Evolutionary conservation across 2,797 vertebrate genomes (phyloP), one percentile per base, ranked within the genome.

Genomic region (Gadopsis marmoratus): DNA sequence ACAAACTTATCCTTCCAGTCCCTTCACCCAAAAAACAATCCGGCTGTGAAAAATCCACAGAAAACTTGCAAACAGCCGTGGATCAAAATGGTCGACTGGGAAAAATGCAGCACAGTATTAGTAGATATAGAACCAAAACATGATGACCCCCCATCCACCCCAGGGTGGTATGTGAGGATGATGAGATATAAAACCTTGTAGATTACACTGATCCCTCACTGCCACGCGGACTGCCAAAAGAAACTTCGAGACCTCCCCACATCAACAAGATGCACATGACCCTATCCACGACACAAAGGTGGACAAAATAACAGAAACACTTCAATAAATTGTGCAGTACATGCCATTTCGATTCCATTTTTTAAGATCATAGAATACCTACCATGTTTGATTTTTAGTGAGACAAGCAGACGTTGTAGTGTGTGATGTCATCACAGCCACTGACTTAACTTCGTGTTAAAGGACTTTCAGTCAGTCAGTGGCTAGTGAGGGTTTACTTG

Each of bases 41-140:
- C 86, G 86, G 89, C 83, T 90, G 88, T 82, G 85, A 64, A 88
- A 88, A 91, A 90, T 91, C 85, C 86, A 87, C 69, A 79, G 48
- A 87, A 92, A 83, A 84, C 73, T 86, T 45, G 23, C 80, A 82
- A 89, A 90, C 66, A 79, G 33, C 67, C 51, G 26, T 3, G 53
- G 74, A 55, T 89, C 55, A 84, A 58, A 85, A 50, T 43, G 53
- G 47, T 48, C 71, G 54, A 84, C 45, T 67, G 78, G 68, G 55
- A 86, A 85, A 85, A 87, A 84, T 59, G 72, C 8, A 5, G 33
- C 13, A 2, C 13, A 43, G 74, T 31, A 78, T 90, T 83, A 86
- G 55, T 33, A 64, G 67, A 66, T 37, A 12, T 39, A 67, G 39
- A 81, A 81, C 47, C 48, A 78, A 82, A 82, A 90, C 73, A 83